Evolutionary conservation across 2,888 invertebrate genomes (phyloP).

Genomic region (Cephus sareptanus): DNA sequence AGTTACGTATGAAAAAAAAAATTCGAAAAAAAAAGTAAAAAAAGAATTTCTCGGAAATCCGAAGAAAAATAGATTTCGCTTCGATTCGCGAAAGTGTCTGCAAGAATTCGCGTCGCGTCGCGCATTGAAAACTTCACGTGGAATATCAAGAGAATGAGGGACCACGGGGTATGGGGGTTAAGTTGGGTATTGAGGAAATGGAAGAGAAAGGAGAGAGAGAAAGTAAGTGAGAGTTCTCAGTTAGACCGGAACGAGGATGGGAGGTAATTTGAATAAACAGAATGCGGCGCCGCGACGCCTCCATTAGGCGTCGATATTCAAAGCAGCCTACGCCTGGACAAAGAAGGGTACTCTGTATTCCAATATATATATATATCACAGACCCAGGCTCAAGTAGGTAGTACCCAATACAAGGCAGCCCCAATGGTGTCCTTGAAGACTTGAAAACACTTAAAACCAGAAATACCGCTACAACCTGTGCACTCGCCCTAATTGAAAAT

Average conservation of each 20-base stretch:
- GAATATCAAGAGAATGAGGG: not conserved
- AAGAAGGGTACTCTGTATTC: not conserved
- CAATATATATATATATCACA: no score
- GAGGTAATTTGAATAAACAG: conserved; percentile 53
- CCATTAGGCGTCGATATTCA: conserved; percentile 55
- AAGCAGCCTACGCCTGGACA: conserved; percentile 26
- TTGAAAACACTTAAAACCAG: not conserved
- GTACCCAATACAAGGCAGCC: no score
- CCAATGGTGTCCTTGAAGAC: not conserved
- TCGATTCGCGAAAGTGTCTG: conserved; percentile 1
- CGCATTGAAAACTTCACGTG: conserved; percentile 15
- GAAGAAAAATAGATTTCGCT: not conserved
- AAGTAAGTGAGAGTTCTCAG: conserved; percentile 14
- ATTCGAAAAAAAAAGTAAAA: not conserved
- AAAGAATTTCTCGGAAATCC: conserved; percentile 7
- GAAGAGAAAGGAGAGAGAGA: conserved; percentile 3
- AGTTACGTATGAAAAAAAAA: conserved; percentile 14
- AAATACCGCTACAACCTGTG: no score
- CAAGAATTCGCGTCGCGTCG: conserved; percentile 4
- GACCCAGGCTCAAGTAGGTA: no score
- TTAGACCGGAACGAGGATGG: conserved; percentile 14
- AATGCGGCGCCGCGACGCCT: conserved; percentile 37
- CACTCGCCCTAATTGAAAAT: no score
- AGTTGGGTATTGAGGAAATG: not conserved
- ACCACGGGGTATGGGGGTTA: not conserved